Percentiles rank a stretch among this genome's conserved stretches.
Conservation (phyloP, 2,888 invertebrate genomes). For the Microctonus aethiopoides region DNA sequence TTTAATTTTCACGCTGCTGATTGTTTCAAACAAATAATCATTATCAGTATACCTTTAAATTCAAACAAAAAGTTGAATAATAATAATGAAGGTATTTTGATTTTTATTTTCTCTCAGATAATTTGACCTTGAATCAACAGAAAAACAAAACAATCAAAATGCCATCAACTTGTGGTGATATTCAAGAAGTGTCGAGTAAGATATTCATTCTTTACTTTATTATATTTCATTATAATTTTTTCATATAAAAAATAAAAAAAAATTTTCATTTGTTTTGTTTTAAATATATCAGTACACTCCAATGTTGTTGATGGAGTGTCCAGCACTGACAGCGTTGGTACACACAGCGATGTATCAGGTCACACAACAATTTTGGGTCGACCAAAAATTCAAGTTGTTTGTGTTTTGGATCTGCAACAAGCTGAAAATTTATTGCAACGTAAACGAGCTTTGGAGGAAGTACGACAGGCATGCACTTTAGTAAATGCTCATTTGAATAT, state of each 20-base stretch:
- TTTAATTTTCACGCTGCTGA: constrained; percentile 20
- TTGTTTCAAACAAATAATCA: background rate
- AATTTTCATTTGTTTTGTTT: constrained; percentile 13
- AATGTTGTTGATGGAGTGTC: constrained; percentile 56
- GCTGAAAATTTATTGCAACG: constrained; percentile 79
- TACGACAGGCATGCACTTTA: constrained; percentile 81
- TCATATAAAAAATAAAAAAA: background rate
- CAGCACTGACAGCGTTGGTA: constrained; percentile 73
- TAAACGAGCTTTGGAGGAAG: constrained; percentile 85
- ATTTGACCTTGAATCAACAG: constrained; percentile 14
- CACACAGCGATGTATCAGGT: constrained; percentile 73
- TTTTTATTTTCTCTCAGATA: constrained; percentile 6
- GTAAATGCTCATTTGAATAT: constrained; percentile 85
- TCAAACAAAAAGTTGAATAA: background rate
- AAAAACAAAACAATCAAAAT: constrained; percentile 43
- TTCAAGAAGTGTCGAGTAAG: constrained; percentile 55
- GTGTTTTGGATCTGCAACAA: constrained; percentile 84
- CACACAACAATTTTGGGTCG: constrained; percentile 69
- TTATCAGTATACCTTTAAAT: background rate
- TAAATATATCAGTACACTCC: constrained; percentile 34
- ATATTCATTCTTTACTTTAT: background rate
- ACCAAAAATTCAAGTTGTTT: constrained; percentile 88
- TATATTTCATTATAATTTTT: background rate
- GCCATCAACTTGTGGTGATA: constrained; percentile 60
- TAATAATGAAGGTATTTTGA: background rate